These are phyloP conservation scores for Glareola pratincola DNA, from an alignment of 2,113 vertebrate species.

Conservation along the genomic window DNA sequence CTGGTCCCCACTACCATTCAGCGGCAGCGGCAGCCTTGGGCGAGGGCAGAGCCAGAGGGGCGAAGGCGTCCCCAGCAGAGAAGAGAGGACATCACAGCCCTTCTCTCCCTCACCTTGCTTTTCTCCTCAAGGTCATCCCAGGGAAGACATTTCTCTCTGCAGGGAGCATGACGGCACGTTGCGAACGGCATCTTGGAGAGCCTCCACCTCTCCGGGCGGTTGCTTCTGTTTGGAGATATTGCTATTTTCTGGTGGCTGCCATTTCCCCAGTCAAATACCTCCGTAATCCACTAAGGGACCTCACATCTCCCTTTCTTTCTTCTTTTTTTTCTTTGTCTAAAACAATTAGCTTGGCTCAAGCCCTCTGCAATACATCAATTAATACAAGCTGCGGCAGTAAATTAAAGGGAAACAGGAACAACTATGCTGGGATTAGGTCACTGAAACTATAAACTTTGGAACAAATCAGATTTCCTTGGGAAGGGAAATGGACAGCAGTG, in stretches of 20 bases:
- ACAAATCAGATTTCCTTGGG: constrained; percentile 57
- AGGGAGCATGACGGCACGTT: not conserved
- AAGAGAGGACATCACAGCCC: not conserved
- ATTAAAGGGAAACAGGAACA: constrained; percentile 70
- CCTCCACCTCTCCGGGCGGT: not conserved
- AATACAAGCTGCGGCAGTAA: constrained; percentile 42
- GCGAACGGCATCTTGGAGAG: not conserved
- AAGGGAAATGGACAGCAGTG: constrained; percentile 36
- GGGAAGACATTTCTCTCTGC: not conserved
- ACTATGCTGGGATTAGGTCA: constrained; percentile 68
- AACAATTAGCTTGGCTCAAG: constrained; percentile 71
- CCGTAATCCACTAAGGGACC: constrained; percentile 43
- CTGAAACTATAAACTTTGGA: constrained; percentile 52
- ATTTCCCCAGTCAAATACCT: constrained; percentile 9
- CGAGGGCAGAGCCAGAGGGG: not conserved
- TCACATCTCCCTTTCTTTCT: constrained; percentile 49
- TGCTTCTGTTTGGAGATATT: not conserved
- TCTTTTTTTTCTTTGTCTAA: constrained; percentile 47
- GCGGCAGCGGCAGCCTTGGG: not conserved
- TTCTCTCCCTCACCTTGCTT: not conserved
- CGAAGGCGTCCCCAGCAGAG: fast-evolving
- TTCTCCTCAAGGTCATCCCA: not conserved
- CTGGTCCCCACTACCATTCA: fast-evolving
- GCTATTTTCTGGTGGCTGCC: not conserved
- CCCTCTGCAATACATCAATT: constrained; percentile 69